Evolutionary conservation across 2,888 invertebrate genomes (phyloP).

Genomic region (Nemotelus pantherinus): DNA sequence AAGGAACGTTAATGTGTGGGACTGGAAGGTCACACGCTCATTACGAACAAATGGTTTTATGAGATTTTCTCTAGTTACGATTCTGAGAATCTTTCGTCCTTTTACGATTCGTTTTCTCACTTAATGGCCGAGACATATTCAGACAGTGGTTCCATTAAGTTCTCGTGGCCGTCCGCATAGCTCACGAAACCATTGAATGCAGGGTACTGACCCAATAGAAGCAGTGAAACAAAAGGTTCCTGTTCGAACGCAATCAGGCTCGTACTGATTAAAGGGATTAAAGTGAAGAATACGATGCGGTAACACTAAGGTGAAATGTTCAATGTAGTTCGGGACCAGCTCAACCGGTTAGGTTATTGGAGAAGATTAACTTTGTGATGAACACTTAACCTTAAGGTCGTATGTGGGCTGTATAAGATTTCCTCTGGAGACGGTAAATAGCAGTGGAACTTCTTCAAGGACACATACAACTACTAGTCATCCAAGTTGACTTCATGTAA

Average conservation of each 20-base stretch:
- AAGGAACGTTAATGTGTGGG: too few species aligned
- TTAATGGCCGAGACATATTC: too few species aligned
- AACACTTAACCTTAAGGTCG: background rate
- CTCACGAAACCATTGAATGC: background rate
- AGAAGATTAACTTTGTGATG: conserved; percentile 5
- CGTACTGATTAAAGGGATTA: conserved; percentile 5
- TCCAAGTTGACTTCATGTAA: conserved; percentile 5
- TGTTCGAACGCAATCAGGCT: background rate
- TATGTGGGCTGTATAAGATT: too few species aligned
- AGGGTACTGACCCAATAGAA: background rate
- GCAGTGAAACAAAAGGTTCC: background rate
- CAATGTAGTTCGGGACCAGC: background rate
- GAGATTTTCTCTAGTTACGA: background rate
- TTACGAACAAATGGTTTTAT: conserved; percentile 16
- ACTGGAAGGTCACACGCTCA: background rate
- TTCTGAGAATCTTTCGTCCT: too few species aligned
- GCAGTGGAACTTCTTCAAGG: too few species aligned
- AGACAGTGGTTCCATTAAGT: too few species aligned
- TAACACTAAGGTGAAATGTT: background rate
- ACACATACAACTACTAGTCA: too few species aligned
- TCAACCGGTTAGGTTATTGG: background rate
- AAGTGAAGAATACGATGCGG: background rate
- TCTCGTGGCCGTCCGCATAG: too few species aligned
- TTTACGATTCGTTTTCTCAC: too few species aligned
- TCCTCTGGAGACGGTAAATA: too few species aligned